Base-by-base conservation (phyloP, 1,140 invertebrate species). In the Drosophila sproati region DNA sequence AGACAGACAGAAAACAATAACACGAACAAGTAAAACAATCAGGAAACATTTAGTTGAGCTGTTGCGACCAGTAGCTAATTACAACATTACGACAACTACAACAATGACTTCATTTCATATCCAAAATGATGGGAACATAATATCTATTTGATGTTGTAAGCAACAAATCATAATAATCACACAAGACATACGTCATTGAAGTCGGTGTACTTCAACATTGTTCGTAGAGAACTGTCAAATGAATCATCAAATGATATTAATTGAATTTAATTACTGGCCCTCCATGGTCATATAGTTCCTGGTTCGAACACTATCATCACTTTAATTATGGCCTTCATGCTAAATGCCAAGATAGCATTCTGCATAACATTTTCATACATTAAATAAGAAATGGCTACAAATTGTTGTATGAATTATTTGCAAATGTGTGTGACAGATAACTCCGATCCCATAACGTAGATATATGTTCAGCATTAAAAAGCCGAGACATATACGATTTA, bases 31-130 rank as follows among this genome's bases (percentile, higher is more conserved):
- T 0, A 20, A 31, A 20, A 39, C 64, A 39, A 73, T 52, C 70
- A 67, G 70, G 70, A 73, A 73, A 82, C 80, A 82, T 82, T 76
- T 81, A 80, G 68, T 85, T 86, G 81, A 83, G 62, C 80, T 73
- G 67, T 6, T 56, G 56, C 69, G 69, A 52, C 12, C 57, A 37
- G 37, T 51, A 63, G 59, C 41, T 68, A 73, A 73, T 73, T 73
- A 73, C 70, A 73, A 39, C 37, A 20, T 7, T 28, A 64, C 28
- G 1, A 20, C 20, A 20, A 20, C 20, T 20, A 47, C 35, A 68
- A 82, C 75, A 82, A 82, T 82, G 69, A 78, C 78, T 69, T 69
- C 73, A 78, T 82, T 67, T 60, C 20, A 20, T 70, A 69, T 31
- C 47, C 79, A 78, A 59, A 67, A 67, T 54, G 57, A 67, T 82